Percentiles rank a stretch among this genome's conserved stretches.
These are phyloP conservation scores for Cotesia chilonis DNA, from an alignment of 1,140 invertebrate species.

Conservation along the genomic window DNA sequence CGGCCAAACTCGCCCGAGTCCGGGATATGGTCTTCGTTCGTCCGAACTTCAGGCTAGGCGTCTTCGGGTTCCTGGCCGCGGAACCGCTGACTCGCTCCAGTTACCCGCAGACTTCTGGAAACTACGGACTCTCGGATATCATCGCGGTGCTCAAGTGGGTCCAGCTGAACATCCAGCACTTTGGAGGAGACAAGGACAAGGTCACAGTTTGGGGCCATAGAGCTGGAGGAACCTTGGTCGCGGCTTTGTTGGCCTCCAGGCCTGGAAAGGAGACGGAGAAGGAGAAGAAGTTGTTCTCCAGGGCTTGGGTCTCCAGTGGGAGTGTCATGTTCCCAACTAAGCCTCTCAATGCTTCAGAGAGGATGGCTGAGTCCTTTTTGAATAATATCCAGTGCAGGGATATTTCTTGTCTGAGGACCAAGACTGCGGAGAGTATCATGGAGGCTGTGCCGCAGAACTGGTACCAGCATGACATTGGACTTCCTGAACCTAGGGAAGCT, in stretches of 20 bases:
- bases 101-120: slow-evolving; percentile 81
- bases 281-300: slow-evolving; percentile 71
- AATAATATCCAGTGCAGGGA: slow-evolving; percentile 65
- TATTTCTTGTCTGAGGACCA: slow-evolving; percentile 70
- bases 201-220: slow-evolving; percentile 84
- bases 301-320: slow-evolving; percentile 79
- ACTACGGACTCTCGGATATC: slow-evolving; percentile 86
- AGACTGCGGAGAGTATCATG: slow-evolving; percentile 72
- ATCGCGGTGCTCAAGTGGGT: slow-evolving; percentile 82
- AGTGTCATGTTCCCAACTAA: slow-evolving; percentile 75
- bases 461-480: slow-evolving; percentile 69
- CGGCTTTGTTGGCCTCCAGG: slow-evolving; percentile 70
- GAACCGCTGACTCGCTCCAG: slow-evolving; percentile 74
- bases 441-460: slow-evolving; percentile 75
- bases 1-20: slow-evolving; percentile 73
- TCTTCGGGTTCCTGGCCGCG: slow-evolving; percentile 81
- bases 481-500: slow-evolving; percentile 70
- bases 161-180: slow-evolving; percentile 80
- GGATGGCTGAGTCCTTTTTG: slow-evolving; percentile 70
- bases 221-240: slow-evolving; percentile 80
- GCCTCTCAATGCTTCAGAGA: slow-evolving; percentile 70
- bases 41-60: slow-evolving; percentile 80
- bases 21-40: slow-evolving; percentile 84
- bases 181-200: slow-evolving; percentile 79
- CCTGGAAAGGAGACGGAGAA: slow-evolving; percentile 44